Evolutionary conservation across 2,113 vertebrate species (phyloP).

Genomic region (Mohoua ochrocephala): DNA sequence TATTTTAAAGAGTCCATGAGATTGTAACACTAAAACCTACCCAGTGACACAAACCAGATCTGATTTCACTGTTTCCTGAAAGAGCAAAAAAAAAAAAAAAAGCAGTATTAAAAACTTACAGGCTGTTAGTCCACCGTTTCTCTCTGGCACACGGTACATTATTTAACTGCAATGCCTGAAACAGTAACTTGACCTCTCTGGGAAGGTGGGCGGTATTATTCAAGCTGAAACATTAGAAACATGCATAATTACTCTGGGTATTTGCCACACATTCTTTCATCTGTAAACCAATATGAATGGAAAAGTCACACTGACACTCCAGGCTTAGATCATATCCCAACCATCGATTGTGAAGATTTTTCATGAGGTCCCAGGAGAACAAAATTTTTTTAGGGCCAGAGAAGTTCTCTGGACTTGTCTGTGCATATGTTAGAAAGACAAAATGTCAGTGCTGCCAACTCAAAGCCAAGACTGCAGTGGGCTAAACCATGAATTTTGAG

Average conservation of each 20-base stretch:
- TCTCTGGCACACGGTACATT: background rate
- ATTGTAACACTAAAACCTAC: background rate
- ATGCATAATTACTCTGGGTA: conserved; percentile 52
- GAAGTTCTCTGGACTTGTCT: background rate
- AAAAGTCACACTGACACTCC: conserved; percentile 43
- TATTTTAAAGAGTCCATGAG: background rate
- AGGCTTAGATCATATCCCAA: background rate
- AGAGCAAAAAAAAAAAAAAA: background rate
- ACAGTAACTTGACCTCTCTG: conserved; percentile 64
- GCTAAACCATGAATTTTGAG: background rate
- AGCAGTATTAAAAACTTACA: background rate
- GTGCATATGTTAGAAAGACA: background rate
- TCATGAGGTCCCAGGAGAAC: background rate
- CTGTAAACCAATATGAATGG: conserved; percentile 21
- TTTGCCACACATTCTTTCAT: conserved; percentile 51
- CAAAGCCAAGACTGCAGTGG: background rate
- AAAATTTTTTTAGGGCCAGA: background rate
- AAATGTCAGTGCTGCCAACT: background rate
- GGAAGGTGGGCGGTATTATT: conserved; percentile 62
- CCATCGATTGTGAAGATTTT: background rate
- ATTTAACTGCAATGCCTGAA: conserved; percentile 33
- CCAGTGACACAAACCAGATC: background rate
- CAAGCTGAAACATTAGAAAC: conserved; percentile 65
- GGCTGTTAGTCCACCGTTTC: background rate
- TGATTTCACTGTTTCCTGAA: background rate